These are phyloP conservation scores for Melanotaenia trifasciata DNA, from an alignment of 2,797 vertebrate genomes.

Conservation along the genomic window DNA sequence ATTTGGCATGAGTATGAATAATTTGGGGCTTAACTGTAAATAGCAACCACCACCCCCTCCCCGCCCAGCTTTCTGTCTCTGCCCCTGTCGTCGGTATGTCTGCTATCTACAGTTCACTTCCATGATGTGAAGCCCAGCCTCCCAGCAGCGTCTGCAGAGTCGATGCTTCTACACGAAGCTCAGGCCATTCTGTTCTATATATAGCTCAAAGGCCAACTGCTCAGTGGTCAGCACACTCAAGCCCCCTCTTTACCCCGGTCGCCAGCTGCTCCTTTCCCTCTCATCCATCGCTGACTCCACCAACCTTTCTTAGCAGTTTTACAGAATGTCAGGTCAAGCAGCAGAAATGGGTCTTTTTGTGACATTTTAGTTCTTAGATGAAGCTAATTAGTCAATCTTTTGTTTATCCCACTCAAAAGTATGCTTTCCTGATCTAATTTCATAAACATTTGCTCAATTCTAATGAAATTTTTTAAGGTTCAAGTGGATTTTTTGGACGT, in stretches of 20 bases:
- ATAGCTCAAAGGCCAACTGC: constrained; percentile 50
- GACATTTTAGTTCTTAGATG: not conserved
- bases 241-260: constrained; percentile 51
- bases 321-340: not conserved
- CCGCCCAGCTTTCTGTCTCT: not conserved
- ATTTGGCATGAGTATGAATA: not conserved
- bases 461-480: not conserved
- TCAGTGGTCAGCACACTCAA: constrained; percentile 39
- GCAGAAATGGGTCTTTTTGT: constrained; percentile 1
- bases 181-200: constrained; percentile 54
- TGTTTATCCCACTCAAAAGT: constrained; percentile 4
- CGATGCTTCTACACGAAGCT: constrained; percentile 29
- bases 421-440: not conserved
- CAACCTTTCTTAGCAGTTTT: constrained; percentile 36
- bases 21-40: not conserved
- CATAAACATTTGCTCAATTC: not conserved
- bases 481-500: not conserved
- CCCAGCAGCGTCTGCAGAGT: constrained; percentile 36
- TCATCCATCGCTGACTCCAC: constrained; percentile 10
- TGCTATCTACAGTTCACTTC: constrained; percentile 42
- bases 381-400: not conserved
- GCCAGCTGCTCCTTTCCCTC: constrained; percentile 72
- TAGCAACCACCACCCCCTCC: not conserved
- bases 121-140: constrained; percentile 39
- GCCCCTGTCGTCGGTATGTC: constrained; percentile 36